These are phyloP conservation scores for Smittia aterrima DNA, from an alignment of 2,888 invertebrate genomes.

Conservation along the genomic window DNA sequence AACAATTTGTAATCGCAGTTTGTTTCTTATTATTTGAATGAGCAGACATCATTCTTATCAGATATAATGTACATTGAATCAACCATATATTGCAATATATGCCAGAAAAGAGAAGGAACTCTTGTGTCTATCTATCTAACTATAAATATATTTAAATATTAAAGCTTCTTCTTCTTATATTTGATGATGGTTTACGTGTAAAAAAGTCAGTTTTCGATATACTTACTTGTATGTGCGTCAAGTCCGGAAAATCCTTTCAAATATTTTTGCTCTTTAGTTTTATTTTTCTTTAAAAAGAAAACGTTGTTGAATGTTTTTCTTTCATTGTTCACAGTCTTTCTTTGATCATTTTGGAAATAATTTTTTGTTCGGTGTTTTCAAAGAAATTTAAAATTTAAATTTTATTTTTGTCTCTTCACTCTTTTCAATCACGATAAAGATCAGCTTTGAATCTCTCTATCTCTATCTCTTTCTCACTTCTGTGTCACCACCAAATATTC, in stretches of 20 bases:
- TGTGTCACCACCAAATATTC: neutral
- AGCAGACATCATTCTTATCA: conserved; percentile 18
- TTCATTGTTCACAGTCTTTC: neutral
- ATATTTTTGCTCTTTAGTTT: neutral
- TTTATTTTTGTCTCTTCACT: neutral
- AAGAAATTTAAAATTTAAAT: too few relatives aligned
- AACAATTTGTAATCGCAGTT: conserved; percentile 25
- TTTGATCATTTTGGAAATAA: neutral
- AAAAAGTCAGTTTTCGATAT: neutral
- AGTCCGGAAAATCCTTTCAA: conserved; percentile 9
- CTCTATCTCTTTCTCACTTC: neutral
- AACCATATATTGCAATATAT: conserved; percentile 40
- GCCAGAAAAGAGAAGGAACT: neutral
- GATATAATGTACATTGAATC: conserved; percentile 34
- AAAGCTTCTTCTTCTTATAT: conserved; percentile 15
- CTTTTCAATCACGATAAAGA: neutral
- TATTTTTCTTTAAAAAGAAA: neutral
- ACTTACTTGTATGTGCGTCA: neutral
- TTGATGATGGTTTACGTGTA: conserved; percentile 1
- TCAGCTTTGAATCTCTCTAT: neutral
- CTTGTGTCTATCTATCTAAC: neutral
- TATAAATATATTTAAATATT: neutral
- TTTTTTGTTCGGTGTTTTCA: neutral
- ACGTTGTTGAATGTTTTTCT: conserved; percentile 18
- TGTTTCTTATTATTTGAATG: conserved; percentile 19